A percentile compares a stretch with the other conserved stretches of the same genome.
These are phyloP conservation scores for Eulithis testata DNA, from an alignment of 2,888 invertebrate species.

Conservation along the genomic window DNA sequence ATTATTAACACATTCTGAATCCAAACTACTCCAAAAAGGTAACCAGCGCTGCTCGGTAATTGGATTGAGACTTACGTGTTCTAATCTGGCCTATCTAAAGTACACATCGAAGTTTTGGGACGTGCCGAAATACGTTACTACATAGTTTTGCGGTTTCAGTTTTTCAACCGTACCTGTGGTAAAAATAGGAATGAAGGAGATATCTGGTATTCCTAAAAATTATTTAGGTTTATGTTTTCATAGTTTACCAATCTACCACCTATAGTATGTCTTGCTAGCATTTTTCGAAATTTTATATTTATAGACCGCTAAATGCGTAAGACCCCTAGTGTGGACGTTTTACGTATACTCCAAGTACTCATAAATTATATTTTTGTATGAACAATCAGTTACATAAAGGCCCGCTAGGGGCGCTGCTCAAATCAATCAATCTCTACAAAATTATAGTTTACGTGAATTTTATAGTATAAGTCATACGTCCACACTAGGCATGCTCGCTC, in stretches of 20 bases:
- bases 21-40: constrained; percentile 28
- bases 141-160: constrained; percentile 11
- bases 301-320: too few relatives aligned
- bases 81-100: constrained; percentile 28
- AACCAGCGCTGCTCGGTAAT: constrained; percentile 25
- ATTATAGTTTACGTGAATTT: too few relatives aligned
- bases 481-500: too few relatives aligned
- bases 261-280: not conserved
- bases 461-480: too few relatives aligned
- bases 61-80: constrained; percentile 32
- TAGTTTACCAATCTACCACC: not conserved
- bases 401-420: too few relatives aligned
- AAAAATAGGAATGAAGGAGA: not conserved
- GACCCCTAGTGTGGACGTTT: too few relatives aligned
- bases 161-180: constrained; percentile 9
- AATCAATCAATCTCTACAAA: too few relatives aligned
- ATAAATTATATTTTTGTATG: too few relatives aligned
- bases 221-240: not conserved
- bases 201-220: not conserved
- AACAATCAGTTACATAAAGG: too few relatives aligned
- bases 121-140: constrained; percentile 27
- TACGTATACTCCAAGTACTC: too few relatives aligned
- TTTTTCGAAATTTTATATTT: not conserved
- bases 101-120: constrained; percentile 27
- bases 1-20: constrained; percentile 26